A percentile compares a stretch with the other conserved stretches of the same genome.
Conservation (phyloP, 2,888 invertebrate genomes). For the Drosophila merina region DNA sequence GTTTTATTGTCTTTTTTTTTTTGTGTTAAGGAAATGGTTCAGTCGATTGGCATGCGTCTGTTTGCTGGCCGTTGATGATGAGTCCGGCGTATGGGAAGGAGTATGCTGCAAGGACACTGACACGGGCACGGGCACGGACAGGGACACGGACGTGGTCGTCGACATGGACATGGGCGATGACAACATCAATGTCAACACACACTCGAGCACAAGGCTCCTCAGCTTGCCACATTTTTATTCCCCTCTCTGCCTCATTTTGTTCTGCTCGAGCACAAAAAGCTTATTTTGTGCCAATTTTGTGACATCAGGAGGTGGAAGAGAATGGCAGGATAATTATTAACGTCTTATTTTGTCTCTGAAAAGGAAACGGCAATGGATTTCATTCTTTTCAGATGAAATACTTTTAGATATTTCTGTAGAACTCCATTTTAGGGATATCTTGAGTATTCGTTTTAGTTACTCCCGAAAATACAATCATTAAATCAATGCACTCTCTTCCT, state of each 20-base stretch:
- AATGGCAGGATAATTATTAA: constrained; percentile 46
- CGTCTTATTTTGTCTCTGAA: constrained; percentile 45
- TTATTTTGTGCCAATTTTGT: constrained; percentile 74
- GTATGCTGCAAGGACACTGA: constrained; percentile 4
- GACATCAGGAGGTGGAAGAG: constrained; percentile 39
- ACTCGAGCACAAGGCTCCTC: constrained; percentile 34
- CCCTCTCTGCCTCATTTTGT: constrained; percentile 11
- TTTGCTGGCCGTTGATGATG: constrained; percentile 49
- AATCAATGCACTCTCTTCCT: constrained; percentile 56
- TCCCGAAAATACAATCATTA: constrained; percentile 12
- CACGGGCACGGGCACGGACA: constrained; percentile 35
- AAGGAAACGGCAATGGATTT: constrained; percentile 11
- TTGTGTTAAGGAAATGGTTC: constrained; percentile 42
- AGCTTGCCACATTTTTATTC: constrained; percentile 1
- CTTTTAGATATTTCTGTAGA: neutral
- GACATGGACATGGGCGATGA: constrained; percentile 35
- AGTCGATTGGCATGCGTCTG: constrained; percentile 66
- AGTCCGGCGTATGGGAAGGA: constrained; percentile 1
- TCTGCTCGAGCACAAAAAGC: constrained; percentile 56
- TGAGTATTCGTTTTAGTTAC: neutral
- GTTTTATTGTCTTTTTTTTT: constrained; percentile 18
- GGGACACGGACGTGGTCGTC: constrained; percentile 39
- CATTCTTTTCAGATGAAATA: neutral
- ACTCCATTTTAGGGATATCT: neutral
- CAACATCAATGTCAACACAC: constrained; percentile 60